Base-by-base conservation (phyloP, 2,888 invertebrate species). In the Hedya salicella region DNA sequence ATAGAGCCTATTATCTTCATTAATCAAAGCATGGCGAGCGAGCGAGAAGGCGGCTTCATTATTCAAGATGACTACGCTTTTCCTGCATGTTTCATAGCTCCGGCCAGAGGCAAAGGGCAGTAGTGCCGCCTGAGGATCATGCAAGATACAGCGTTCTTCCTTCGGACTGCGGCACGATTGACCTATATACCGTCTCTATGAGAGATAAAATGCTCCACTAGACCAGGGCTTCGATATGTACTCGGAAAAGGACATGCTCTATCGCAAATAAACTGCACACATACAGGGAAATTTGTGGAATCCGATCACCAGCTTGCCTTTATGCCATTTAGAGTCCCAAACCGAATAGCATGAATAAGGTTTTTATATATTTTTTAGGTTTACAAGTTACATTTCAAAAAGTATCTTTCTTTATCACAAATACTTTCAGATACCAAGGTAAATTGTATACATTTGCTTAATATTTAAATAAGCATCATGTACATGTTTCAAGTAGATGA, bases 21-120 rank as follows among this genome's bases (percentile, higher is more conserved):
- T 71, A 71, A 74, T 74, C 75, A 69, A 25, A 25, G 25, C 25
- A 25, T 25, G 25, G 62, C 36, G 80, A 73, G 74, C 50, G 74
- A 81, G 73, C 21, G 75, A 67, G 80, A 76, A 64, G 60, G 62
- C 32, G 48, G 67, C 73, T 85, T 79, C 78, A 84, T 85, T 83
- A 85, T 86, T 85, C 81, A 82, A 73, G 73, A 74, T 78, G 79
- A 80, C 75, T 79, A 70, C 78, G 80, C 78, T 78, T 76, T 79
- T 75, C 77, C 74, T 52, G 44, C 48, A 49, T 54, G 49, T 48
- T 44, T 54, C 39, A 40, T 30, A 40, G 13, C 8, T 16, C 13
- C 0, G 9, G 21, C n/a, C 5, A 3, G 13, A 46, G 11, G 5
- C 46, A 16, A 21, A 46, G 19, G 46, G 19, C 19, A n/a, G 21